A percentile compares a stretch with the other conserved stretches of the same genome.
These are phyloP conservation scores for Suricata suricatta DNA, from an alignment of 2,113 vertebrate genomes.

Conservation along the genomic window DNA sequence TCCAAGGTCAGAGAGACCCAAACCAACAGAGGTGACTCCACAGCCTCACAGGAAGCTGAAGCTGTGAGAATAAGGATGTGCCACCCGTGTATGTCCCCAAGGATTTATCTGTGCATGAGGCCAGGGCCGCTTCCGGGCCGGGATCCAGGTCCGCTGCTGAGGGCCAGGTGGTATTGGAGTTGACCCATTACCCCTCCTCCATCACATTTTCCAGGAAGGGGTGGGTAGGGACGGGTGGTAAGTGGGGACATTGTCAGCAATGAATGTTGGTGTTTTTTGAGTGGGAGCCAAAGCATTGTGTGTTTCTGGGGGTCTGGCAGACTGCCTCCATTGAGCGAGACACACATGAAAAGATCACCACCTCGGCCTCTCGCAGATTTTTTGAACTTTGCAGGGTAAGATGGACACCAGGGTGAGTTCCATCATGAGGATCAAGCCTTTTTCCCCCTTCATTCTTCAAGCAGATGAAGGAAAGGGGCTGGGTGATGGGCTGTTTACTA, in stretches of 20 bases:
- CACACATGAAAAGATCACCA: rapidly evolving
- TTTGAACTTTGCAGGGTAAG: not conserved
- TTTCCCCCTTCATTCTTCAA: not conserved
- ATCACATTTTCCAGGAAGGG: constrained; percentile 80
- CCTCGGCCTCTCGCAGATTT: not conserved
- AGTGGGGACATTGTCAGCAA: constrained; percentile 50
- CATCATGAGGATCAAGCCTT: not conserved
- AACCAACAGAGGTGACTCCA: constrained; percentile 53
- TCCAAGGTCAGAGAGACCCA: constrained; percentile 59
- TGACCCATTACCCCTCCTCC: not conserved
- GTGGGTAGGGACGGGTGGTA: constrained; percentile 42
- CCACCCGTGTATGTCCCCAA: not conserved
- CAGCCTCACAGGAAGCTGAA: constrained; percentile 65
- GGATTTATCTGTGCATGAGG: not conserved
- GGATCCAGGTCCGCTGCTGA: constrained; percentile 22
- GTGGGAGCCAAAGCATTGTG: constrained; percentile 70
- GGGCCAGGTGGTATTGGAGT: constrained; percentile 68
- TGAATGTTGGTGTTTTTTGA: constrained; percentile 54
- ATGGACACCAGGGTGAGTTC: not conserved
- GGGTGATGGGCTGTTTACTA: not conserved
- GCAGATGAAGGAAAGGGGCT: not conserved
- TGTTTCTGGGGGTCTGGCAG: constrained; percentile 57
- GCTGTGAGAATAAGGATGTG: constrained; percentile 65
- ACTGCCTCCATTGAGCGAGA: not conserved
- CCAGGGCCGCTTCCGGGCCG: constrained; percentile 56